These are phyloP conservation scores for Pandion haliaetus DNA, from an alignment of 2,113 vertebrate genomes.

Conservation along the genomic window DNA sequence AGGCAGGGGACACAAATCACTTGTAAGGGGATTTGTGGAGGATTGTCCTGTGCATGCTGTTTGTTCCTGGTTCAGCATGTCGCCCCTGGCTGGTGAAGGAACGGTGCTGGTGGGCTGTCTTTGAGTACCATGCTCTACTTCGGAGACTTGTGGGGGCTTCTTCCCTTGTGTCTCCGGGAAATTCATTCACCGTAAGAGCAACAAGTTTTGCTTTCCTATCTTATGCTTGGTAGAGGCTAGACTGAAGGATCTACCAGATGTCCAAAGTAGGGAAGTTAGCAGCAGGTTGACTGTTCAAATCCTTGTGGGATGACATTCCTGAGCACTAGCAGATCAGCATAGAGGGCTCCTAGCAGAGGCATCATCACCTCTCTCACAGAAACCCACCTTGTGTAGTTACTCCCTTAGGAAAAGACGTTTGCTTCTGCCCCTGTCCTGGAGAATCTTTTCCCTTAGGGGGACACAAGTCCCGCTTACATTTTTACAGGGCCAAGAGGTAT, in stretches of 20 bases:
- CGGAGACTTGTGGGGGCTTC: background rate
- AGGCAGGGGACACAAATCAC: background rate
- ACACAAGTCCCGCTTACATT: background rate
- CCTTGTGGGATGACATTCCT: background rate
- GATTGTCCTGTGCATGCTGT: background rate
- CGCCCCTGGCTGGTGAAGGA: background rate
- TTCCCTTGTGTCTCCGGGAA: background rate
- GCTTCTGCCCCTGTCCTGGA: background rate
- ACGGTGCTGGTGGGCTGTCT: background rate
- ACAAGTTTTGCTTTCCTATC: background rate
- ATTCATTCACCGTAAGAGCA: background rate
- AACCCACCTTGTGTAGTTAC: background rate
- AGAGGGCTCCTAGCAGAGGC: background rate
- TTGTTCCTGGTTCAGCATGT: background rate
- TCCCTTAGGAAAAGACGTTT: background rate
- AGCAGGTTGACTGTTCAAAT: background rate
- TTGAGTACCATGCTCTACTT: background rate
- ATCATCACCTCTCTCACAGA: background rate
- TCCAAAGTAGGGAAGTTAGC: background rate
- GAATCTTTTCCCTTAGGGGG: background rate
- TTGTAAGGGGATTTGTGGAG: background rate
- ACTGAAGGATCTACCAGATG: background rate
- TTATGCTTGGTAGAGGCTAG: background rate
- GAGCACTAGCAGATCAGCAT: background rate
- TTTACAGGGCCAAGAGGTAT: background rate